Conservation (phyloP, 2,888 invertebrate species). For the Sycophila texana region DNA sequence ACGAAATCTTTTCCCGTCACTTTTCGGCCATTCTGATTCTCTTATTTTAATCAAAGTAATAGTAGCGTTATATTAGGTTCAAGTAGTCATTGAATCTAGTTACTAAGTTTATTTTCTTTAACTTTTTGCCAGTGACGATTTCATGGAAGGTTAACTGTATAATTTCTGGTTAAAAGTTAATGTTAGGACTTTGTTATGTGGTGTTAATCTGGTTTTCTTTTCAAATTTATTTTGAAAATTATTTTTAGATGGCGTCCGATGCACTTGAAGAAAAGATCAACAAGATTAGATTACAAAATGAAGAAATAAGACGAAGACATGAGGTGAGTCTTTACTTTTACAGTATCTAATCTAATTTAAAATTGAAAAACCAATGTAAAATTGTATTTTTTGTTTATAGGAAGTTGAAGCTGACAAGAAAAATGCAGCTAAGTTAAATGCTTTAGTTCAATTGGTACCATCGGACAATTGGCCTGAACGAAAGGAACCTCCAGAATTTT, state of each 20-base stretch:
- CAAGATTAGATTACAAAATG: constrained; percentile 71
- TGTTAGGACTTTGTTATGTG: not conserved
- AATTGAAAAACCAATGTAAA: not conserved
- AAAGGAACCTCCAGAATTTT: constrained; percentile 72
- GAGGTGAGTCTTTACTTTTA: constrained; percentile 62
- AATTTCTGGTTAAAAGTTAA: not conserved
- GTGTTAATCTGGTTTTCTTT: not conserved
- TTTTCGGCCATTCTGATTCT: not conserved
- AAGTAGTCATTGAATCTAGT: not conserved
- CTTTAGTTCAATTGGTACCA: constrained; percentile 73
- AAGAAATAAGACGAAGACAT: constrained; percentile 71
- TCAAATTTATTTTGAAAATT: constrained; percentile 13
- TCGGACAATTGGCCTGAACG: constrained; percentile 75
- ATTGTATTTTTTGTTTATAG: constrained; percentile 59
- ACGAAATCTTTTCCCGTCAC: constrained; percentile 12
- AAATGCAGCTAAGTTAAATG: constrained; percentile 74
- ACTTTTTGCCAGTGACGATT: too few species aligned
- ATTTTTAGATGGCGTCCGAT: constrained; percentile 67
- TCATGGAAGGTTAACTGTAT: not conserved
- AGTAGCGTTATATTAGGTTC: not conserved
- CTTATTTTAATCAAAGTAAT: not conserved
- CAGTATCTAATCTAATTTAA: not conserved
- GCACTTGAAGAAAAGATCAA: constrained; percentile 72
- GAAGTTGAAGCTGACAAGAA: constrained; percentile 76
- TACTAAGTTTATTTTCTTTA: too few species aligned